Base-by-base conservation (phyloP, 2,797 vertebrate species). In the Novumbra hubbsi region DNA sequence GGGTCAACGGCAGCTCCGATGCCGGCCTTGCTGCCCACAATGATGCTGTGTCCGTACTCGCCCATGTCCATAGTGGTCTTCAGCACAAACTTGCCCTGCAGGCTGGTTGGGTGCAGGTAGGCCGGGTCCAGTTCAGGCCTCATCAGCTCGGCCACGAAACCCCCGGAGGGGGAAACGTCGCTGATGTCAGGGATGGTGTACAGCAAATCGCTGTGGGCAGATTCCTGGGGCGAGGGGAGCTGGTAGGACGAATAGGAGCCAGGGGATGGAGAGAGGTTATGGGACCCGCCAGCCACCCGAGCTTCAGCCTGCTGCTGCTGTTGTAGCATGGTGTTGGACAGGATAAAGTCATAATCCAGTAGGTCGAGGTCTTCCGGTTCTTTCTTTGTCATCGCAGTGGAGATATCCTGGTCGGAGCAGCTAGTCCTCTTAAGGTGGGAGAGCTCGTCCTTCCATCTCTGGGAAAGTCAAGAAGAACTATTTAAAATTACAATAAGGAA, bases 401-500 rank as follows among this genome's bases (percentile, higher is more conserved):
- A 87, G 72, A 88, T 87, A 83, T 92, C 90, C 45, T 80, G 86
- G 76, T 92, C 88, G 34, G 88, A 86, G 84, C 91, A 92, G 83
- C 93, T 94, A 86, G 90, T 90, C 85, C 93, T 94, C 92, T 95
- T 97, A 93, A 96, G 92, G 82, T 93, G 94, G 83, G 93, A 94
- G 90, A 97, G 90, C 87, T 98, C 97, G 90, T 97, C 96, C 88
- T 95, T 95, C 97, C 96, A 99, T 92, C 95, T 95, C 97, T 99
- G 87, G 66, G 73, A 78, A 82, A 21, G 72, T 30, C 84, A 84
- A 88, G 82, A 83, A 73, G 86, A 71, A 85, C 32, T 1, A 41
- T 49, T 49, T 27, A 24, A 45, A 11, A 60, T 21, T 21, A 60
- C 21, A 60, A 24, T 12, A 45, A 1, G 12, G n/a, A 21, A 27